These are phyloP conservation scores for Cantharis flavilabris DNA, from an alignment of 2,888 invertebrate species.

Conservation along the genomic window DNA sequence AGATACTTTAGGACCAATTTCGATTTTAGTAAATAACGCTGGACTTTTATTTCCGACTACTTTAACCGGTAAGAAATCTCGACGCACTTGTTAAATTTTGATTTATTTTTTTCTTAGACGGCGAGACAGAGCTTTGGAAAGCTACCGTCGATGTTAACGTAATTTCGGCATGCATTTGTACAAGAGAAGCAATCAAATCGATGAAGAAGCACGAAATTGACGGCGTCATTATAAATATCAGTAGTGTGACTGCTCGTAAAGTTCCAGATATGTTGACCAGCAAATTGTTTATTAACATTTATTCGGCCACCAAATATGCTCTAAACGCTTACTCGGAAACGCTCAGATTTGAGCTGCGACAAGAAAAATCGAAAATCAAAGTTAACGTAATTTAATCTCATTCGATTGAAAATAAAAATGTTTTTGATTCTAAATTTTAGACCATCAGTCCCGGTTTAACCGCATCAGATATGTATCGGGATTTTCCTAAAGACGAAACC, in stretches of 20 bases:
- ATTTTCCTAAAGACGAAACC: neutral
- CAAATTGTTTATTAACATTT: slow-evolving; percentile 10
- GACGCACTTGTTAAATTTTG: neutral
- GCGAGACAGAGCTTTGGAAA: slow-evolving; percentile 36
- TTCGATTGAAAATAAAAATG: neutral
- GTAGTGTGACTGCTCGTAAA: slow-evolving; percentile 11
- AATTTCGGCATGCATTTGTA: slow-evolving; percentile 32
- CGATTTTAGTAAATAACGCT: slow-evolving; percentile 20
- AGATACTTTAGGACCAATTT: slow-evolving; percentile 15
- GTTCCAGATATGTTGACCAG: slow-evolving; percentile 16
- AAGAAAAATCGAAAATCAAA: slow-evolving; percentile 9
- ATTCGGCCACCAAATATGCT: slow-evolving; percentile 19
- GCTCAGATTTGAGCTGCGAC: slow-evolving; percentile 5
- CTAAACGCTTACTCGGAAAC: slow-evolving; percentile 5
- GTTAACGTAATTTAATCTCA: neutral
- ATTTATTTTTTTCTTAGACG: slow-evolving; percentile 14
- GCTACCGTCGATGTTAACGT: slow-evolving; percentile 40
- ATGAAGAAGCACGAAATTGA: slow-evolving; percentile 37
- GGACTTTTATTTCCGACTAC: slow-evolving; percentile 12
- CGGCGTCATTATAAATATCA: slow-evolving; percentile 19
- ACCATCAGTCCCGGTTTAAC: slow-evolving; percentile 3
- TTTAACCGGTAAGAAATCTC: slow-evolving; percentile 5
- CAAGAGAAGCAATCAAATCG: slow-evolving; percentile 35
- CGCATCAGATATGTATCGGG: neutral
- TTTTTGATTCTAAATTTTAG: neutral